A percentile compares a stretch with the other conserved stretches of the same genome.
Evolutionary conservation across 2,888 invertebrate genomes (phyloP).

Genomic region (Orthosia incerta): DNA sequence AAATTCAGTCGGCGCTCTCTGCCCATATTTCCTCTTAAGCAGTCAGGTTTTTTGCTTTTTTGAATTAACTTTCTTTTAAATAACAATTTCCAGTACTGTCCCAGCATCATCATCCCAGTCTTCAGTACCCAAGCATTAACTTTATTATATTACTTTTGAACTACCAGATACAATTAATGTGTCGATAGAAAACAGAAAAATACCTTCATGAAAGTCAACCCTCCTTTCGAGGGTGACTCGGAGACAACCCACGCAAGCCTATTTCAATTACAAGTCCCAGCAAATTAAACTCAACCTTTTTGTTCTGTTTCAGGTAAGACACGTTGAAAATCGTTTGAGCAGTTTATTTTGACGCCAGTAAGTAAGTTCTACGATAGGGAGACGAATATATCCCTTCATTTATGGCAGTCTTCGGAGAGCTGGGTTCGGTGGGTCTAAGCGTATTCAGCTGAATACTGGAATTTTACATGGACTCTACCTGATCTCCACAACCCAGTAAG

Average conservation of each 20-base stretch:
- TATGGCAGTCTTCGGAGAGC: constrained; percentile 16
- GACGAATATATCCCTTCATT: constrained; percentile 46
- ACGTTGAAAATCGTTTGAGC: constrained; percentile 46
- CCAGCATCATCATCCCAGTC: no score
- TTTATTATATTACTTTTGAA: constrained; percentile 10
- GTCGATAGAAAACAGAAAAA: constrained; percentile 35
- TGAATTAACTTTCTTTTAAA: no score
- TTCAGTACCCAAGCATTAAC: neutral
- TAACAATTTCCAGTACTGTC: no score
- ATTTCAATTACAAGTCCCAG: constrained; percentile 51
- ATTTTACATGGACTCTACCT: no score
- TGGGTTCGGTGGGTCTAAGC: neutral
- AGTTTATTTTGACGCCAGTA: constrained; percentile 47
- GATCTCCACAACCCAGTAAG: no score
- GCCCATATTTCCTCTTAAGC: no score
- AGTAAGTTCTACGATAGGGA: constrained; percentile 47
- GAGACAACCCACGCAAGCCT: constrained; percentile 38
- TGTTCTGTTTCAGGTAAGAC: constrained; percentile 72
- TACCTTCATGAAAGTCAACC: constrained; percentile 32
- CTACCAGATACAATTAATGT: constrained; percentile 12
- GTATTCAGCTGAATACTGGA: no score
- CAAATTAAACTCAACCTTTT: constrained; percentile 62
- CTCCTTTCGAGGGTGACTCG: constrained; percentile 15
- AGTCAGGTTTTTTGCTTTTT: no score
- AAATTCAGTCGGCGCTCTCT: no score